Conservation (phyloP, 2,797 vertebrate genomes). For the Hydrocynus forskahlii region DNA sequence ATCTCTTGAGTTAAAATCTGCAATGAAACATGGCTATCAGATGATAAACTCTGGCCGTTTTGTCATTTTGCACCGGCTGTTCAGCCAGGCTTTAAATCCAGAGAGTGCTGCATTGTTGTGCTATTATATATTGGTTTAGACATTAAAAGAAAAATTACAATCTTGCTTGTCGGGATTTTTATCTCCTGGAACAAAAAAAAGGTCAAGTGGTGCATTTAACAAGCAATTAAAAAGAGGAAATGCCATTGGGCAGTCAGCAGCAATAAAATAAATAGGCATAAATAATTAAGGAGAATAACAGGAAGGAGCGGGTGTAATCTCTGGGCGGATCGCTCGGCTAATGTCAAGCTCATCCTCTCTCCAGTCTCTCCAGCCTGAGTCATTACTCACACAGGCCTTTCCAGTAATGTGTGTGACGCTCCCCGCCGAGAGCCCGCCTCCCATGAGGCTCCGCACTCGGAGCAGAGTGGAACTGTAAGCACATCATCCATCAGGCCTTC, state of each 20-base stretch:
- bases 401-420: constrained; percentile 53
- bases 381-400: constrained; percentile 55
- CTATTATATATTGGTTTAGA: not conserved
- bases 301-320: constrained; percentile 46
- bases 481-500: constrained; percentile 30
- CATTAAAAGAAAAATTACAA: constrained; percentile 30
- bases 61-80: not conserved
- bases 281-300: constrained; percentile 62
- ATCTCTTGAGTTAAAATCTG: not conserved
- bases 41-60: not conserved
- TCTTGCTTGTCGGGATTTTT: constrained; percentile 37
- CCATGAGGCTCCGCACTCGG: constrained; percentile 39
- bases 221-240: constrained; percentile 56
- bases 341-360: constrained; percentile 55
- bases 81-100: constrained; percentile 9
- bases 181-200: constrained; percentile 47
- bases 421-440: constrained; percentile 43
- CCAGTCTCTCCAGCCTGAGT: constrained; percentile 41
- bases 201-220: constrained; percentile 62
- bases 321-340: constrained; percentile 50
- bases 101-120: not conserved
- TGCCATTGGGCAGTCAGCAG: constrained; percentile 49
- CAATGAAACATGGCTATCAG: not conserved
- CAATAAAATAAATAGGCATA: constrained; percentile 61
- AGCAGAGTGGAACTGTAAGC: constrained; percentile 46